phyloP scores from a whole-genome alignment of 2,888 invertebrate genomes.

The Epinotia ramella region DNA sequence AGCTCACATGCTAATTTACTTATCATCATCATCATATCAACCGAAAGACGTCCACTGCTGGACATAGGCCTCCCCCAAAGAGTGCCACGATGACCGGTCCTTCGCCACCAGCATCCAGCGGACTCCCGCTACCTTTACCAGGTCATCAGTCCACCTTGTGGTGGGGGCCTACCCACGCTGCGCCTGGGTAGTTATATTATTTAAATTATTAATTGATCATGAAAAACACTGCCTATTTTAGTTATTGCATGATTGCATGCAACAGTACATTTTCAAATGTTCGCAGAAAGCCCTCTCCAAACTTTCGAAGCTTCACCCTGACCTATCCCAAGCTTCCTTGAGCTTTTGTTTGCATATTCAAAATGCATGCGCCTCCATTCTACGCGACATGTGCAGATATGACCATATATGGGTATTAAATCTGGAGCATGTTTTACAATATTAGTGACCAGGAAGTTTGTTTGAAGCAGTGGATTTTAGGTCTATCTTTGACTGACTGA shows the following conservation, averaged over 20 bases:
- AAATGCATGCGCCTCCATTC: constrained; percentile 12
- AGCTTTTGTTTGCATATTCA: constrained; percentile 48
- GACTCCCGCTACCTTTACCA: too few relatives aligned
- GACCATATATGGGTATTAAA: constrained; percentile 16
- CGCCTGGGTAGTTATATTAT: too few relatives aligned
- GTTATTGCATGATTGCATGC: not conserved
- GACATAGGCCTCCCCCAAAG: too few relatives aligned
- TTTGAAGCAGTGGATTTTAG: too few relatives aligned
- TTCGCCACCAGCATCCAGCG: too few relatives aligned
- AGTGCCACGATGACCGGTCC: too few relatives aligned
- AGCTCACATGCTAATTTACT: too few relatives aligned
- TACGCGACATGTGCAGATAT: constrained; percentile 9
- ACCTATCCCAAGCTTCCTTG: constrained; percentile 43
- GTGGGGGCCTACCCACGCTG: too few relatives aligned
- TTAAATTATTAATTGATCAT: not conserved
- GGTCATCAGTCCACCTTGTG: too few relatives aligned
- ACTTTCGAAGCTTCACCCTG: constrained; percentile 13
- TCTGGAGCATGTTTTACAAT: constrained; percentile 19
- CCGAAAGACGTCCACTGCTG: too few relatives aligned
- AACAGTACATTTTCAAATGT: not conserved
- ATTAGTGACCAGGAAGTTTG: not conserved
- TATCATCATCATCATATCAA: too few relatives aligned
- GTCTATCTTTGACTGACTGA: too few relatives aligned
- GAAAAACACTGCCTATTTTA: not conserved
- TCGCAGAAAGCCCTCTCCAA: not conserved